These are phyloP conservation scores for Platycheirus albimanus DNA, from an alignment of 2,888 invertebrate genomes.

Conservation along the genomic window DNA sequence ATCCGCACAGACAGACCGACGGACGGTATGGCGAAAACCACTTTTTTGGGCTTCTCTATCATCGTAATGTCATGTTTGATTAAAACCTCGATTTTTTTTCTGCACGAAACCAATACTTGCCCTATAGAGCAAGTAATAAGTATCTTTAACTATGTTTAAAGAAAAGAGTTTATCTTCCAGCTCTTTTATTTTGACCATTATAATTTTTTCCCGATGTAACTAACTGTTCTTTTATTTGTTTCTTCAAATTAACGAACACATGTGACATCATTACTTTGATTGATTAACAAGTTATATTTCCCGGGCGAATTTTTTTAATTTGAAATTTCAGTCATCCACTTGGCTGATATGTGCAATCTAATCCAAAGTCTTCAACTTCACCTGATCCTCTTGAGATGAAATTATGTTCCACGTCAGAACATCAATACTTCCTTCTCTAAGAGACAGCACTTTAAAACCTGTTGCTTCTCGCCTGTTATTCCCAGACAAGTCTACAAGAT, in stretches of 20 bases:
- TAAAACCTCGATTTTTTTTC: no score
- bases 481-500: slow-evolving; percentile 1
- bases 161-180: neutral
- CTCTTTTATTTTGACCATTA: slow-evolving; percentile 8
- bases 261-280: slow-evolving; percentile 6
- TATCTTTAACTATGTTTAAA: no score
- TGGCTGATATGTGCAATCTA: neutral
- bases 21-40: no score
- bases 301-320: slow-evolving; percentile 26
- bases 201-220: neutral
- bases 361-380: slow-evolving; percentile 15
- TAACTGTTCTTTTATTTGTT: neutral
- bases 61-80: no score
- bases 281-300: slow-evolving; percentile 14
- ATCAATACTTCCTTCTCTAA: slow-evolving; percentile 42
- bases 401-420: slow-evolving; percentile 56
- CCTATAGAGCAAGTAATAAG: no score
- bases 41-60: no score
- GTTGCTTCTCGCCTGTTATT: slow-evolving; percentile 40
- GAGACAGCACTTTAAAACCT: slow-evolving; percentile 30
- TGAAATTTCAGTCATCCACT: slow-evolving; percentile 10
- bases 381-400: slow-evolving; percentile 49
- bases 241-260: neutral
- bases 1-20: no score
- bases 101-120: no score